Evolutionary conservation across 2,113 vertebrate genomes (phyloP), one percentile per base, ranked within the genome.

Genomic region (Taurulus bubalis): DNA sequence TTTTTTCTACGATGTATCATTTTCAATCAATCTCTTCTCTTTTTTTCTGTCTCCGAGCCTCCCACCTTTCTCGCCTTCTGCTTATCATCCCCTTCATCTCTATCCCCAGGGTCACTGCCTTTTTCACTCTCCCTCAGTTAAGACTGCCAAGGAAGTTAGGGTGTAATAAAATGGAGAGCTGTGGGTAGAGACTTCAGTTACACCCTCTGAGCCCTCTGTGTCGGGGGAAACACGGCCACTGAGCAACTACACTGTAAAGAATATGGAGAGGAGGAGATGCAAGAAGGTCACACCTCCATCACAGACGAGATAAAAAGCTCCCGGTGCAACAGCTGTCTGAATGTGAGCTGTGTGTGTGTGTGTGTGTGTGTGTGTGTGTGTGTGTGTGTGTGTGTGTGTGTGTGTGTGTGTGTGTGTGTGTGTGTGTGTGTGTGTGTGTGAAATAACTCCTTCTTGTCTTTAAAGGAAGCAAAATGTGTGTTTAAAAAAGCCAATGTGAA

Each of bases 181-280:
- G 51, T 64, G 66, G 3, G 71, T 60, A 49, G 42, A 11, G 47
- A 71, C 79, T 91, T 81, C 32, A 62, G 84, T 90, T 90, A 80
- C 89, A 84, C 80, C 74, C 75, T 64, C 8, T 92, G 66, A 93
- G 90, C 80, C 86, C 74, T 87, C 73, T 87, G 82, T 72, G 87
- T 74, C 80, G 26, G 51, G 83, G 85, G 79, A 78, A 63, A 84
- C 85, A 90, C 75, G 55, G 60, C 63, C 51, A 49, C 56, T 20
- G 80, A 89, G 80, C 89, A 84, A 87, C 79, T 88, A 80, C 88
- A 83, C 76, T 79, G 79, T 87, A 82, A 88, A 83, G 76, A 83
- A 85, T 74, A 85, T 76, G 63, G 45, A 75, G 76, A 62, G 67
- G 26, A 74, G 65, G 79, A 80, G 80, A 89, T 66, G 36, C 18